Evolutionary conservation across 2,888 invertebrate species (phyloP), one percentile per base, ranked within the genome.

Genomic region (Odontomyia ornata): DNA sequence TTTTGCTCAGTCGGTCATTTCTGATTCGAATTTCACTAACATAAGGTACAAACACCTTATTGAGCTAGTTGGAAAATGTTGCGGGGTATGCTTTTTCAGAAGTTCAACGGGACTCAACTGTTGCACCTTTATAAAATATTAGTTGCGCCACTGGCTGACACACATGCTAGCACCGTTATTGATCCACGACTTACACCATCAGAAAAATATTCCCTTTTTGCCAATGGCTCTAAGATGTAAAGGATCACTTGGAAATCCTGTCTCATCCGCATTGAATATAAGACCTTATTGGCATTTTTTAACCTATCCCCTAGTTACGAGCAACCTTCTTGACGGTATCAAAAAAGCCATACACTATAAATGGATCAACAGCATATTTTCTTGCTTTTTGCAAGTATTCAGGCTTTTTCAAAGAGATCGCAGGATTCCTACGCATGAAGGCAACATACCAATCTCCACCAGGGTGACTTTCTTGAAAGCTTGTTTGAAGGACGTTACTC

Each of bases 41-140:
- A n/a, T 23, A 28, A 28, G 13, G 25, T 27, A 1, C 36, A 36
- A 65, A 65, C n/a, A 28, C 18, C n/a, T 65, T 65, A 15, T 65
- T 18, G 36, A 65, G 28, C 28, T 30, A 65, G 65, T 65, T 28
- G n/a, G 28, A 65, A 65, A 28, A 28, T 36, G 28, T 9, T n/a
- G 1, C n/a, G 21, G 60, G 60, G 21, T 60, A 60, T 60, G 60
- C 60, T 60, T 60, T 56, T 60, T 60, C 60, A 60, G 60, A 60
- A 60, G 21, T 60, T 4, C 60, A 23, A 60, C 60, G 21, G 60
- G 60, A 5, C 23, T 60, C 23, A 56, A 56, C 56, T 56, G 56
- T 18, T 18, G 43, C 43, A n/a, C 56, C 56, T 56, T 18, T 56
- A 18, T 56, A 56, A 7, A 1, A 11, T 56, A 56, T 56, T 56